Conservation (phyloP, 2,888 invertebrate genomes). For the Hermaeophaga mercurialis region DNA sequence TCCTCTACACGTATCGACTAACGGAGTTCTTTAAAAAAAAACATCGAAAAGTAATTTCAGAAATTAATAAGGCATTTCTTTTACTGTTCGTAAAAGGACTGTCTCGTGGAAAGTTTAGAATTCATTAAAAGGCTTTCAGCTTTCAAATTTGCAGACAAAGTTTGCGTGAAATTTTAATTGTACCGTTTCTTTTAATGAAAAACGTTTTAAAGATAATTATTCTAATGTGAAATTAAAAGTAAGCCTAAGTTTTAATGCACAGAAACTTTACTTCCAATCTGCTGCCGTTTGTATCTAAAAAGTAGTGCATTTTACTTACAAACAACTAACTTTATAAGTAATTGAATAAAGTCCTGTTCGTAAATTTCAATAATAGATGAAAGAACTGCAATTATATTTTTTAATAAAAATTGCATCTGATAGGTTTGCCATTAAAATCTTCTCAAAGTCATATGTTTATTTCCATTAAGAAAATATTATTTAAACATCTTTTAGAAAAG, state of each 20-base stretch:
- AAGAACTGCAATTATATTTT: no score
- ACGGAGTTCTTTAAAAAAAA: background rate
- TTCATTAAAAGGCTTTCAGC: conserved; percentile 41
- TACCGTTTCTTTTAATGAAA: conserved; percentile 43
- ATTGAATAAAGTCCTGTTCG: no score
- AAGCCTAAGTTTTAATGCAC: conserved; percentile 32
- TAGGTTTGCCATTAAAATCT: no score
- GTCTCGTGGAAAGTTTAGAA: conserved; percentile 32
- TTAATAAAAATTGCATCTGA: no score
- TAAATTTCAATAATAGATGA: no score
- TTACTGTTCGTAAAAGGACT: conserved; percentile 27
- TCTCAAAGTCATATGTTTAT: no score
- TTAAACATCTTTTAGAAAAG: no score
- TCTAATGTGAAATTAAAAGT: conserved; percentile 42
- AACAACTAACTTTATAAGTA: conserved; percentile 7
- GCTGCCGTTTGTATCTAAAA: background rate
- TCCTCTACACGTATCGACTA: conserved; percentile 19
- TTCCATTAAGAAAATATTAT: no score
- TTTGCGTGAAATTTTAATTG: conserved; percentile 41
- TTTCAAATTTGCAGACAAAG: conserved; percentile 35
- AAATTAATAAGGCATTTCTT: conserved; percentile 36
- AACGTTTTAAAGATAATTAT: conserved; percentile 44
- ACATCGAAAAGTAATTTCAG: conserved; percentile 27
- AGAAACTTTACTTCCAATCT: conserved; percentile 9
- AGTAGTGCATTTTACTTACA: background rate